Conservation (phyloP, 2,113 vertebrate species). For the Vanacampus margaritifer region DNA sequence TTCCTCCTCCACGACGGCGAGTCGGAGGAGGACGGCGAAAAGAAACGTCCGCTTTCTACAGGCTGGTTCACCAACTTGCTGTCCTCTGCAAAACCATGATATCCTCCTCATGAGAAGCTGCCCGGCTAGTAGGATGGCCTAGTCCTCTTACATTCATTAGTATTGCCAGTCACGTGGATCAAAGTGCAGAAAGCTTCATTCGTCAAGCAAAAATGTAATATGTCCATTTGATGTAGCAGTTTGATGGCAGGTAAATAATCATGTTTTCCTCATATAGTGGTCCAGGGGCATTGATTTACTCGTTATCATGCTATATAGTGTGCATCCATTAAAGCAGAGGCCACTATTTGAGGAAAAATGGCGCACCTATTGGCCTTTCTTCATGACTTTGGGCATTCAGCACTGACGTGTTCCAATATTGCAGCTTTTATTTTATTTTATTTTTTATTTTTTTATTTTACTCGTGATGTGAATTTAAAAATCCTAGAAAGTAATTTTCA, state of each 20-base stretch:
- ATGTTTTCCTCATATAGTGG: not conserved
- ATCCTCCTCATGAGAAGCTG: constrained; percentile 24
- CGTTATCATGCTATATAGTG: too few relatives aligned
- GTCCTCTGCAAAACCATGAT: constrained; percentile 71
- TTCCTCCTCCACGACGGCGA: constrained; percentile 82
- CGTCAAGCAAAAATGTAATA: not conserved
- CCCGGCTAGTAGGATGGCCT: constrained; percentile 7
- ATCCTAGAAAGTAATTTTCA: constrained; percentile 22
- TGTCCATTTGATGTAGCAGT: constrained; percentile 21
- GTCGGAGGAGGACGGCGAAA: constrained; percentile 75
- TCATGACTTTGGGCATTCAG: constrained; percentile 39
- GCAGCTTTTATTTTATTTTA: constrained; percentile 15
- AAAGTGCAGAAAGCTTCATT: constrained; percentile 11
- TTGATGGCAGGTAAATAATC: constrained; percentile 21
- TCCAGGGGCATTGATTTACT: not conserved
- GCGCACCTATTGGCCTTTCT: constrained; percentile 18
- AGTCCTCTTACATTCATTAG: constrained; percentile 3
- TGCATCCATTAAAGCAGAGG: not conserved
- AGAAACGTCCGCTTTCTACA: constrained; percentile 52
- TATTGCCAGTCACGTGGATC: constrained; percentile 26
- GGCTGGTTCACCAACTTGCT: constrained; percentile 74
- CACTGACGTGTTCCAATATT: constrained; percentile 11
- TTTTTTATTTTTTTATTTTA: constrained; percentile 9
- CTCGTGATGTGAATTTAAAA: constrained; percentile 15
- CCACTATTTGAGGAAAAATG: not conserved